A percentile compares a stretch with the other conserved stretches of the same genome.
Conservation (phyloP, 2,888 invertebrate species). For the Caenorhabditis sp. region DNA sequence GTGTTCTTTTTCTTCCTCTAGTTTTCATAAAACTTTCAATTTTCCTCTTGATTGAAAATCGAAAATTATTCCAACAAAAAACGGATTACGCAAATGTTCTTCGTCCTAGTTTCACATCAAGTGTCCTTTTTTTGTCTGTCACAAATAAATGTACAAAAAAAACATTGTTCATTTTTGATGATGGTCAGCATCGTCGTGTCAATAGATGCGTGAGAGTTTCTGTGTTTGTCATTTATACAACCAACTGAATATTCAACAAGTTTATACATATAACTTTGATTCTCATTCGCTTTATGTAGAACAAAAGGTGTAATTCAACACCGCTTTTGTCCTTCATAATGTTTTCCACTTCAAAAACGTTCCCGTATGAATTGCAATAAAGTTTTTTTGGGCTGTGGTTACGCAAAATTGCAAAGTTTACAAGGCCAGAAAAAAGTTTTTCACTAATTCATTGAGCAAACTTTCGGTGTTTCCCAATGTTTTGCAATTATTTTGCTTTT, state of each 20-base stretch:
- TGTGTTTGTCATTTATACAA: not conserved
- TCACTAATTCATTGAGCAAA: not conserved
- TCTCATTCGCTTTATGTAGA: not conserved
- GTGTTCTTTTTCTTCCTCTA: not conserved
- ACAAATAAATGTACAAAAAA: not conserved
- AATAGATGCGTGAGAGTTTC: not conserved
- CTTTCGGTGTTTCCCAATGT: not conserved
- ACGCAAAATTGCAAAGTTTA: not conserved
- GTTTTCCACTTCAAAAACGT: not conserved
- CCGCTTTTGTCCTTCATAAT: not conserved
- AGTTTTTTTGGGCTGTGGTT: no score
- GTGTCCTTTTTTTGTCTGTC: not conserved
- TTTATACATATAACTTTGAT: no score
- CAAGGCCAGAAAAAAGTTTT: not conserved
- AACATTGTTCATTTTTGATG: not conserved
- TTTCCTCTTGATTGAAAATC: not conserved
- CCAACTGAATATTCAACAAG: no score
- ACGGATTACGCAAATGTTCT: not conserved
- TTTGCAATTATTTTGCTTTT: no score
- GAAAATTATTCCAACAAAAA: conserved; percentile 3
- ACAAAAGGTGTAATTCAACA: not conserved
- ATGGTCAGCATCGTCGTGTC: not conserved
- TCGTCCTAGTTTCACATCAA: conserved; percentile 1
- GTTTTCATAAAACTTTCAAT: not conserved
- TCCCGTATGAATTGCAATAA: not conserved